Evolutionary conservation across 2,888 invertebrate species (phyloP), one percentile per base, ranked within the genome.

Genomic region (Lithophane semibrunnea): DNA sequence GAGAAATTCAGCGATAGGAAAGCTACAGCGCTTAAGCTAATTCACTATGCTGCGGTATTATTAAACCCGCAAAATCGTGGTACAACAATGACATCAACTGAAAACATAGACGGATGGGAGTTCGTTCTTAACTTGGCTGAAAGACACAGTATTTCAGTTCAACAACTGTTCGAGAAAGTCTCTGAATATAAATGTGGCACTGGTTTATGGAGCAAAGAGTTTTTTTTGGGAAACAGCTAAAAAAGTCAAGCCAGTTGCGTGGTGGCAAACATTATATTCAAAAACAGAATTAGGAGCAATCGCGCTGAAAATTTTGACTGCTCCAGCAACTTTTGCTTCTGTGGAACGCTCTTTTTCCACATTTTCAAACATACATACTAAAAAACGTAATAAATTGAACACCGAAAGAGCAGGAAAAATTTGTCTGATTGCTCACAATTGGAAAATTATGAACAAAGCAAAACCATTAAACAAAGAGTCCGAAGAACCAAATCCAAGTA

Each of bases 81-180:
- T 60, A 60, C 24, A 60, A 60, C 60, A 60, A 60, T 60, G 24
- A 60, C 24, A 60, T 60, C 60, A 16, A 60, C 60, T 60, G 60
- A 29, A 29, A 29, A 16, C 16, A 58, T 58, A 29, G 60, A 16
- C 60, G 60, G 60, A 29, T 60, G 16, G 60, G 29, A 61, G 29
- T 18, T 56, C 21, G 12, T 56, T 56, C 56, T 56, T 4, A 56
- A 56, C n/a, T 61, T 61, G 61, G 61, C 37, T 61, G 60, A 60
- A 61, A 37, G 61, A 49, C 12, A n/a, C 56, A n/a, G 56, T 58
- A 58, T 58, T 58, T 56, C 56, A 56, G n/a, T 56, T 56, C 56
- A n/a, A 56, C 12, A n/a, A n/a, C 54, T 56, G 54, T 56, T 56
- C 54, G 21, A n/a, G n/a, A 21, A 54, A 54, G 54, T 54, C 21